A percentile compares a stretch with the other conserved stretches of the same genome.
phyloP scores from a whole-genome alignment of 2,888 invertebrate species.

The Heterodera filipjevi region DNA sequence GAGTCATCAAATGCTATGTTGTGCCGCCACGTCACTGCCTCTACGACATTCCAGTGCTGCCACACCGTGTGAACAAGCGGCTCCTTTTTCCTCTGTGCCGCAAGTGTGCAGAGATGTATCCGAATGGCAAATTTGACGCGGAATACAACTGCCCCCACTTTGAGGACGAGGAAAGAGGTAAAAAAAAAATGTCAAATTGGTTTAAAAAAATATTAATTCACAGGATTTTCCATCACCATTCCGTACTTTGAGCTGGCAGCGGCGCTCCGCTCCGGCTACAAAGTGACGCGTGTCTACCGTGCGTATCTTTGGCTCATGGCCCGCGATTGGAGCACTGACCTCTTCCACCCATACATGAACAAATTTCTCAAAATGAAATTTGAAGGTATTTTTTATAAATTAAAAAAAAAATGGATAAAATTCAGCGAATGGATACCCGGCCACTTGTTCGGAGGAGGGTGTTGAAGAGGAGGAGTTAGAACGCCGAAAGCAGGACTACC shows the following conservation, averaged over 20 bases:
- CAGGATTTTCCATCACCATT: not conserved
- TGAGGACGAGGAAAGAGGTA: conserved; percentile 4
- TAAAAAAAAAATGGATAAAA: not conserved
- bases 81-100: not conserved
- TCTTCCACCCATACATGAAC: not conserved
- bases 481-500: not conserved
- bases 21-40: not conserved
- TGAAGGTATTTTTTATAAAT: not conserved
- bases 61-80: not conserved
- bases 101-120: not conserved
- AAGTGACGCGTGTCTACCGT: not conserved
- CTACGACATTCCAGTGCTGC: not conserved
- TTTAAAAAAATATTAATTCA: not conserved
- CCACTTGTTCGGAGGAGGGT: not conserved
- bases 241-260: conserved; percentile 1
- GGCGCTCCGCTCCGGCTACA: conserved; percentile 8
- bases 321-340: not conserved
- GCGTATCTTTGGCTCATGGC: not conserved
- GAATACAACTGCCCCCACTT: not conserved
- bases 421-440: not conserved
- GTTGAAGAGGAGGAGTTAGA: not conserved
- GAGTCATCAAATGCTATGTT: conserved; percentile 6
- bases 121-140: not conserved
- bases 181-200: not conserved
- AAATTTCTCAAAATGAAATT: conserved; percentile 13